These are phyloP conservation scores for Gadus chalcogrammus DNA, from an alignment of 2,113 vertebrate species.

Conservation along the genomic window DNA sequence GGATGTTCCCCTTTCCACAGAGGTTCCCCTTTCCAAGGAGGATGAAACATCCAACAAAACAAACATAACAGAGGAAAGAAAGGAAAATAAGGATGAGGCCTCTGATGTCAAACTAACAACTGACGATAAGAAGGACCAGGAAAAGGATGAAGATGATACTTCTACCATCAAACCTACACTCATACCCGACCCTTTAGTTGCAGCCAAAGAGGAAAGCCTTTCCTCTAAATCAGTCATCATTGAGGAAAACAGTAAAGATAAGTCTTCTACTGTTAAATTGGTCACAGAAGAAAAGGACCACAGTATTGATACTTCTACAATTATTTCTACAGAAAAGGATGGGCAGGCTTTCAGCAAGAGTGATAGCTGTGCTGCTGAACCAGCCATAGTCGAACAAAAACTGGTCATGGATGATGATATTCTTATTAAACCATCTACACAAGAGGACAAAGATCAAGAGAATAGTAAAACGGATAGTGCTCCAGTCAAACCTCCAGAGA, in stretches of 20 bases:
- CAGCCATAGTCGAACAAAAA: constrained; percentile 15
- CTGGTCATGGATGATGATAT: constrained; percentile 11
- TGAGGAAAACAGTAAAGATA: constrained; percentile 32
- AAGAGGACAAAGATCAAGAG: constrained; percentile 28
- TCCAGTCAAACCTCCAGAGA: background rate
- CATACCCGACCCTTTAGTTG: constrained; percentile 22
- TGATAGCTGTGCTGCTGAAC: background rate
- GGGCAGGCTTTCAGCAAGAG: constrained; percentile 24
- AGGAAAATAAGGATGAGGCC: background rate
- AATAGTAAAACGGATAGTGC: constrained; percentile 17
- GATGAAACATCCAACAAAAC: too few relatives aligned
- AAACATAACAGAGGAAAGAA: background rate
- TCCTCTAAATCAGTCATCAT: constrained; percentile 25
- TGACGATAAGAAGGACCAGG: constrained; percentile 25
- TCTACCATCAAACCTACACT: constrained; percentile 23
- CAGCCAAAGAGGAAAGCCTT: constrained; percentile 26
- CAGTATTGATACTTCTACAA: constrained; percentile 1
- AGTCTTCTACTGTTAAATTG: constrained; percentile 8
- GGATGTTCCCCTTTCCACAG: too few relatives aligned
- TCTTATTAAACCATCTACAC: constrained; percentile 13
- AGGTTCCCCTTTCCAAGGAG: too few relatives aligned
- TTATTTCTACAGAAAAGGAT: constrained; percentile 10
- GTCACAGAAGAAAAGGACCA: constrained; percentile 11
- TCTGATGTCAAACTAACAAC: background rate
- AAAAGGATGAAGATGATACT: constrained; percentile 33